Percentiles rank a stretch among this genome's conserved stretches.
Conservation (phyloP, 2,113 vertebrate species). For the mouse (Mus musculus) region DNA sequence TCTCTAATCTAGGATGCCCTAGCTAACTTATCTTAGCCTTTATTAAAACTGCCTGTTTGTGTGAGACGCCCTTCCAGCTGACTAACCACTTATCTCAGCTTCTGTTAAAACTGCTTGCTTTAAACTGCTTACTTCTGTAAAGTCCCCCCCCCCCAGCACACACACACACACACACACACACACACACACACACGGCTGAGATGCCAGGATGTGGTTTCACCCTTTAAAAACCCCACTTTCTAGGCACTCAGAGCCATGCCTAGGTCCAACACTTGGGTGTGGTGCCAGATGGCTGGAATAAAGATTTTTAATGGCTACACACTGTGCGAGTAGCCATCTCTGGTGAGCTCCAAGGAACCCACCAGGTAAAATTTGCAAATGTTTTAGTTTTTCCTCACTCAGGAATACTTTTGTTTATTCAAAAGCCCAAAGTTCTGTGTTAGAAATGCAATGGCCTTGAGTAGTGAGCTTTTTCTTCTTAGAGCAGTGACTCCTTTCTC, state of each 20-base stretch:
- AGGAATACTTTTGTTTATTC: not conserved
- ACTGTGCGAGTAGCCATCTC: not conserved
- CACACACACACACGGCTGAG: not conserved
- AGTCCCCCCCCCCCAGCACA: rapidly evolving
- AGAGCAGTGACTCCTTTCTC: not conserved
- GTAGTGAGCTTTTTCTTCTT: not conserved
- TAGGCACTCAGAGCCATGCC: not conserved
- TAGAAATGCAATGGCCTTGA: not conserved
- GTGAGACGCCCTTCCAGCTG: not conserved
- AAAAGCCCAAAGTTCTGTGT: not conserved
- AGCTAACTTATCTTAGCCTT: not conserved
- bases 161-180: too few relatives aligned
- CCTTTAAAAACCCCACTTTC: not conserved
- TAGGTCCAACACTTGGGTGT: not conserved
- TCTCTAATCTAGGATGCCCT: not conserved
- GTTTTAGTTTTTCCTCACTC: not conserved
- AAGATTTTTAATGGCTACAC: not conserved
- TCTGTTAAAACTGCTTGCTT: not conserved
- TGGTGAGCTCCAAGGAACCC: not conserved
- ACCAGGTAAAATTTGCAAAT: not conserved
- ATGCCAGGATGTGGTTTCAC: not conserved
- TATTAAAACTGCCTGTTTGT: not conserved
- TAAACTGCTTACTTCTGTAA: not conserved
- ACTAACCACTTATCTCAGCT: not conserved
- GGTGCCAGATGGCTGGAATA: not conserved